Base-by-base conservation (phyloP, 2,113 vertebrate genomes). In the Chamaetylas fuelleborni region DNA sequence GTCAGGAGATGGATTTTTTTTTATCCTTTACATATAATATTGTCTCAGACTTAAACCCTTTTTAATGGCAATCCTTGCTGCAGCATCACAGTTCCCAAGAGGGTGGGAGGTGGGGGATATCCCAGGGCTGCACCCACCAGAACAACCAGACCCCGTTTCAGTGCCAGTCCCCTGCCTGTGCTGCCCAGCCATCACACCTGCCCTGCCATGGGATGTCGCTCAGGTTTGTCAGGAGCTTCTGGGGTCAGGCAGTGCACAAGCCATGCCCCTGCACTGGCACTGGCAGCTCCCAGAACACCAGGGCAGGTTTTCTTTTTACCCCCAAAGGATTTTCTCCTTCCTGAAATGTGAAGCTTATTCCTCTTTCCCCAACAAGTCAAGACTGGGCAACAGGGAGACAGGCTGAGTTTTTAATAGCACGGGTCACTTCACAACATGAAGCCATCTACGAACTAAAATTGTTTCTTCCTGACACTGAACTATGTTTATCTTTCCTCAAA, bases 151-250 rank as follows among this genome's bases (percentile, higher is more conserved):
- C 12, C 31, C 26, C 10, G 5, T 33, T 51, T 20, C 45, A 26
- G 42, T 11, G 6, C 45, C 4, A 6, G 22, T 33, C 36, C 67
- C 34, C 23, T 5, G 7, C 26, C 33, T 1, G 0, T 14, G 5
- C 36, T 11, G 5, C 16, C 40, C 3, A 7, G 40, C 28, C 24
- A 40, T 56, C 4, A 0, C 7, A 8, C 34, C 50, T 25, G 38
- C 47, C 42, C 66, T 4, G 5, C 42, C 14, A 0, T 1, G 11
- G 31, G 29, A 31, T 3, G 2, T 2, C 22, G 24, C 34, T 64
- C 1, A 8, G 60, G 34, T 58, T 29, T 53, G 47, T 11, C 47
- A 53, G 64, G 58, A 91, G 58, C 38, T 43, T 65, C 60, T 9
- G 5, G 9, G 18, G 12, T 33, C 62, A 47, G 51, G 15, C 79